Evolutionary conservation across 23 tunicate genomes (phyloP), one percentile per base, ranked within the genome.

Genomic region (Styela clava): DNA sequence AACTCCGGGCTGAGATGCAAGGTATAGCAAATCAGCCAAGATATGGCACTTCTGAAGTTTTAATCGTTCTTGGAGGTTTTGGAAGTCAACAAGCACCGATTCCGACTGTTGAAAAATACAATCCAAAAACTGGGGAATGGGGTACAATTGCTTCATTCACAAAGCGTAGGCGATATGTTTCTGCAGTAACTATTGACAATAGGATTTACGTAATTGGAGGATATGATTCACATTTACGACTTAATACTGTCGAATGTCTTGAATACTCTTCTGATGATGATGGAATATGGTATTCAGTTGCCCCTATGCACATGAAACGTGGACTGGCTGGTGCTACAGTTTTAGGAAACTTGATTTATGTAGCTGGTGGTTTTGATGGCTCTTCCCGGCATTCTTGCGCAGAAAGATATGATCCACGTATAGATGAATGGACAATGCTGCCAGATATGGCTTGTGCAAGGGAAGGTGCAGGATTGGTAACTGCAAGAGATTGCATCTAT

Each of bases 111-210:
- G 81, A 76, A 52, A 76, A 35, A 37, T 76, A 76, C 32, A 52
- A 76, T 52, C 81, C 81, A 34, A 76, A 76, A 28, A 76, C 81
- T 37, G 81, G 81, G 7, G 52, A 76, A 1, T 76, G 81, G 81
- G 64, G 27, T 16, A 29, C 35, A 16, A 76, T 76, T 25, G 64
- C 27, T 20, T 56, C 81, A 26, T 76, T 76, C 31, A 76, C 81
- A 9, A 76, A 36, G 2, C 51, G 64, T 19, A 44, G 81, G 18
- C n/a, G 81, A 37, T 76, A 76, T 37, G 31, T 76, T 23, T 76
- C 81, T 21, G 81, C 81, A 23, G 81, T 76, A 7, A 37, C 64
- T 25, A 24, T 76, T 7, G 81, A 76, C 32, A 37, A 25, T 37
- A 52, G 64, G 16, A 76, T 76, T 24, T 76, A 76, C 23, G 81